Base-by-base conservation (phyloP, 2,888 invertebrate species). In the Polydesmus complanatus region DNA sequence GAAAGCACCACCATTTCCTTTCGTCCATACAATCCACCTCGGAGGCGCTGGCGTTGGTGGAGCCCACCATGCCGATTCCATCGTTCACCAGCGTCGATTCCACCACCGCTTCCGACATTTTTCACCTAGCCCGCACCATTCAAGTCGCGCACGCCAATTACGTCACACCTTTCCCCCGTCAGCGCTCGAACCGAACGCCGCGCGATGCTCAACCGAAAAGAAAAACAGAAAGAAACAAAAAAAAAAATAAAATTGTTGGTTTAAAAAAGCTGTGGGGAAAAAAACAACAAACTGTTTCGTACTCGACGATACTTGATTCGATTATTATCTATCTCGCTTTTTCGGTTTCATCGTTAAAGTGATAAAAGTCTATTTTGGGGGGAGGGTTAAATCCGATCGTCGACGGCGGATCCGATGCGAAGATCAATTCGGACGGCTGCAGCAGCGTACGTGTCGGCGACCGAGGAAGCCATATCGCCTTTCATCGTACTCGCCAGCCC, bases 1-100 rank as follows among this genome's bases (percentile, higher is more conserved):
- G 82, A 80, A 96, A 96, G 81, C 91, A 92, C 92, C 92, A 94
- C 85, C 94, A 96, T 82, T 92, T 92, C 76, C 95, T 83, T 73
- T 86, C 88, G 78, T 84, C 84, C 79, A 95, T 86, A 82, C 96
- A 97, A 75, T 86, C 84, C 37, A 8, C 84, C 82, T 63, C 75
- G 37, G 14, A 8, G 37, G 37, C 5, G 5, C 37, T 5, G 14
- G 5, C 37, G 37, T 37, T 37, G 37, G 14, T 8, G 37, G 8
- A 37, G 37, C 8, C 5, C 14, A 5, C 37, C 5, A 37, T 37
- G 37, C 14, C 37, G 37, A 8, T 5, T 8, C 37, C 37, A 37
- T 37, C 37, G 37, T 37, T 37, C 5, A 37, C 14, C 37, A 14
- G 14, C 37, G 14, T 37, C n/a, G n/a, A n/a, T n/a, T n/a, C n/a